phyloP scores from a whole-genome alignment of 2,113 vertebrate species.

The Probosciger aterrimus region DNA sequence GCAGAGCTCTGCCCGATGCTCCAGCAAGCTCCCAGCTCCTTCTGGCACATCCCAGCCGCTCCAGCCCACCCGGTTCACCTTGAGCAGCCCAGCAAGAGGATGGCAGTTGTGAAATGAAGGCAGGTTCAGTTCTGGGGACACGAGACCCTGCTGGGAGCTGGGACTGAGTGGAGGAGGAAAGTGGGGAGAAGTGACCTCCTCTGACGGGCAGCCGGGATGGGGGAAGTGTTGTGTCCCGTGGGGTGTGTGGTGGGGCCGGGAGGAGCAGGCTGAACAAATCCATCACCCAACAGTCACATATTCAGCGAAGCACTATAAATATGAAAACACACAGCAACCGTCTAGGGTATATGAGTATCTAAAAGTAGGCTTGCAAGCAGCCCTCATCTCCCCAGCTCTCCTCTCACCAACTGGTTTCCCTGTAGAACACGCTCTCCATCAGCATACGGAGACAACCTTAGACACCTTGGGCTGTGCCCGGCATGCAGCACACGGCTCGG shows the following conservation, averaged over 20 bases:
- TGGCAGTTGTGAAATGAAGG: rapidly evolving
- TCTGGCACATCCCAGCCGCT: background rate
- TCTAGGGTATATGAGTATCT: background rate
- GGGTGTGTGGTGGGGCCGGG: background rate
- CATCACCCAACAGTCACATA: rapidly evolving
- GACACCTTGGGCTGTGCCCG: background rate
- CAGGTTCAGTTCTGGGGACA: rapidly evolving
- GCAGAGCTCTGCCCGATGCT: rapidly evolving
- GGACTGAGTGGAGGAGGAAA: background rate
- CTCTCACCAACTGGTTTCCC: background rate
- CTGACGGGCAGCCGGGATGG: rapidly evolving
- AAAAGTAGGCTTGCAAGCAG: background rate
- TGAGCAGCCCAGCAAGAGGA: rapidly evolving
- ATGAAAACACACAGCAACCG: background rate
- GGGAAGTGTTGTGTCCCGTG: rapidly evolving
- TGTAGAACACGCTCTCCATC: background rate
- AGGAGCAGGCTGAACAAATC: background rate
- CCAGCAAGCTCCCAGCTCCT: background rate
- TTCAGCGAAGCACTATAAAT: background rate
- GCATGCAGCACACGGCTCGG: rapidly evolving
- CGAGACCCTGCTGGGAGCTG: background rate
- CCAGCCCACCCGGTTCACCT: background rate
- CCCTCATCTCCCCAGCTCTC: background rate
- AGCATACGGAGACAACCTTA: background rate
- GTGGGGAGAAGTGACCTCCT: rapidly evolving